Evolutionary conservation across 2,888 invertebrate genomes (phyloP), one percentile per base, ranked within the genome.

Genomic region (Beris morrisii): DNA sequence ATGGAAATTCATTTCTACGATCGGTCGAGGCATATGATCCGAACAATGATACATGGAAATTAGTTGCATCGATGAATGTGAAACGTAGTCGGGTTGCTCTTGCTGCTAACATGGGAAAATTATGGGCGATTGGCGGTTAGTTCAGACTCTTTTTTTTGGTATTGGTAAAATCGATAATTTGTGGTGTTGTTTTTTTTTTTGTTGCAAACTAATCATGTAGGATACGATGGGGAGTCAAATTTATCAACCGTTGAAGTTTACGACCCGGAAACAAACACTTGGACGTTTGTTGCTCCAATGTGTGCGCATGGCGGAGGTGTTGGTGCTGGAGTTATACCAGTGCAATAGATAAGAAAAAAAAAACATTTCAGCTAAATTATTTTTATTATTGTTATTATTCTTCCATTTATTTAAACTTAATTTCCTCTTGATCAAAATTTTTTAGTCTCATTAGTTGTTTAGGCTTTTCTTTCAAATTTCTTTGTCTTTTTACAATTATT

Each of bases 231-330:
- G 2, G 86, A 89, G 69, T 86, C 88, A 0, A 93, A 93, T 81
- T 82, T 94, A 12, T 87, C 89, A 7, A 88, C 91, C 0, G 91
- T 93, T n/a, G 94, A 94, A 79, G 87, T 91, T 9, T 94, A 92
- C 75, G 89, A 92, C 78, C 91, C 92, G 3, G 82, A 84, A 71
- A 83, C 82, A 5, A 86, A 92, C 76, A 82, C 82, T 30, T 93
- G 92, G 93, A 84, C 84, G 4, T 89, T 88, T 76, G 88, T 87
- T 13, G 85, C 89, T 3, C 83, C 89, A 0, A 93, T 93, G 92
- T 87, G 88, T 72, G 91, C 90, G 2, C 94, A 94, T 76, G 93
- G 93, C 77, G 94, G 93, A 1, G 93, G 93, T 1, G 93, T 94
- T 0, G 93, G 93, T n/a, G 89, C 92, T 30, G 93, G 92, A 0